phyloP scores from a whole-genome alignment of 2,888 invertebrate species.

The Phortica okadai region DNA sequence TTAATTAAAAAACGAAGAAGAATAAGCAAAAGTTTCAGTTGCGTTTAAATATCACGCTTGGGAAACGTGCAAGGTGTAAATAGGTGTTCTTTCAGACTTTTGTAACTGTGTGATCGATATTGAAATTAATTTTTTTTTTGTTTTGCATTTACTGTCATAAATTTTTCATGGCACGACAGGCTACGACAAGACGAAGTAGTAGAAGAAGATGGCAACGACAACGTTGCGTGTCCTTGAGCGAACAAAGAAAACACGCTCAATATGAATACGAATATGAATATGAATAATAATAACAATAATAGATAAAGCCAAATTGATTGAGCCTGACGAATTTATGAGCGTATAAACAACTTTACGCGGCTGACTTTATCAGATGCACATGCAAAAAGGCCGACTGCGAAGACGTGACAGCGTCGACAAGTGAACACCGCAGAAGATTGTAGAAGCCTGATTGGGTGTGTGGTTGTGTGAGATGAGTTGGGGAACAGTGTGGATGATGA shows the following conservation, averaged over 20 bases:
- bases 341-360: conserved; percentile 26
- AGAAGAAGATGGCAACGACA: neutral
- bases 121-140: neutral
- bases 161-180: neutral
- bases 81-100: neutral
- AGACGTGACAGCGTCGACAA: neutral
- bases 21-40: conserved; percentile 5
- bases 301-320: conserved; percentile 13
- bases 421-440: neutral
- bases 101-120: conserved; percentile 7
- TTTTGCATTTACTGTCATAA: conserved; percentile 12
- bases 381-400: neutral
- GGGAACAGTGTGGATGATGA: neutral
- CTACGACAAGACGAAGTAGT: neutral
- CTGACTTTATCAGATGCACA: neutral
- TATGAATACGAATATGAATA: neutral
- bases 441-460: neutral
- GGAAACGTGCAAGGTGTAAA: conserved; percentile 17
- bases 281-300: conserved; percentile 7
- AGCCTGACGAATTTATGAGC: conserved; percentile 4
- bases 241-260: neutral
- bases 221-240: conserved; percentile 24
- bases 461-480: neutral
- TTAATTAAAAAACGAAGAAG: conserved; percentile 7
- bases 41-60: neutral